Percentiles rank a stretch among this genome's conserved stretches.
Conservation (phyloP, 2,888 invertebrate species). For the Pocota personata region DNA sequence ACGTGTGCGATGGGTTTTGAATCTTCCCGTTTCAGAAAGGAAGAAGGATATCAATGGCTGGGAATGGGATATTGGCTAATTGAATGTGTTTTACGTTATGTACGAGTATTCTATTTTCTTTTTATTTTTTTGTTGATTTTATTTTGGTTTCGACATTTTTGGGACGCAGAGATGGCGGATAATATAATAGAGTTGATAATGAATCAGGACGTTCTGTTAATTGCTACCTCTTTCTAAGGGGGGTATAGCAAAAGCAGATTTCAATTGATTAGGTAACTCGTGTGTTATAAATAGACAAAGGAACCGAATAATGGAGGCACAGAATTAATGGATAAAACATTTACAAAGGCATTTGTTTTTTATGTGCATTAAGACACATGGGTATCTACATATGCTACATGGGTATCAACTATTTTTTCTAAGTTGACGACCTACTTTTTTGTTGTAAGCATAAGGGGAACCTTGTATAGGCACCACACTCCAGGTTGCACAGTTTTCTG, state of each 20-base stretch:
- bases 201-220: conserved; percentile 65
- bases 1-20: background rate
- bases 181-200: conserved; percentile 40
- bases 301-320: background rate
- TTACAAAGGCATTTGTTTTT: background rate
- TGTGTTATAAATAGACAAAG: background rate
- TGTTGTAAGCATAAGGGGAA: too few relatives aligned
- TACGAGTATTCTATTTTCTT: conserved; percentile 38
- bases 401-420: too few relatives aligned
- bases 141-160: conserved; percentile 41
- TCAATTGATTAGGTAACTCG: background rate
- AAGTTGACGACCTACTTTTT: too few relatives aligned
- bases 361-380: too few relatives aligned
- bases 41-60: conserved; percentile 66
- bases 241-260: background rate
- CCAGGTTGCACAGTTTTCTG: too few relatives aligned
- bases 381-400: too few relatives aligned
- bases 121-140: conserved; percentile 2
- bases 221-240: conserved; percentile 30
- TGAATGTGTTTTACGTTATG: conserved; percentile 68
- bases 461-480: too few relatives aligned
- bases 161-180: conserved; percentile 16
- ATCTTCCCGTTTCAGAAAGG: background rate
- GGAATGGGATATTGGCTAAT: conserved; percentile 72
- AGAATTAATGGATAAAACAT: background rate